Base-by-base conservation (phyloP, 2,797 vertebrate genomes). In the Parotocinclus haroldoi region DNA sequence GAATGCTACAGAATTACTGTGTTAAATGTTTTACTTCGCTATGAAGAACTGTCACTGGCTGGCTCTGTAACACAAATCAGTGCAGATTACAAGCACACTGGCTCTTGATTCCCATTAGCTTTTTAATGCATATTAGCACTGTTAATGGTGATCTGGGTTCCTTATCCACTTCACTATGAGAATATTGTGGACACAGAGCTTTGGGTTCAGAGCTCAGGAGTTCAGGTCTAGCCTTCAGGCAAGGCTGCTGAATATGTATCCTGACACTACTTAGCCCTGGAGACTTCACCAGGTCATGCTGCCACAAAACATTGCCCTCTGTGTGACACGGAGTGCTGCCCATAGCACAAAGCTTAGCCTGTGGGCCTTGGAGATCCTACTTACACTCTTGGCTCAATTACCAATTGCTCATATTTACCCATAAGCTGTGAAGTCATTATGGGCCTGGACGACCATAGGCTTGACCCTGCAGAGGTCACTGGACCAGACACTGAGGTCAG, bases 181-280 rank as follows among this genome's bases (percentile, higher is more conserved):
- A 38, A 37, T 51, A 40, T 49, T 55, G 54, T 37, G 38, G 37
- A 40, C 81, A 85, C 81, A 86, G 79, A 80, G 78, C 79, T 77
- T 70, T 78, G 81, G 70, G 71, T 79, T 84, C 78, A 75, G 80
- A 70, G 69, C 48, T 45, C 63, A 27, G 37, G 70, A 72, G 76
- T 78, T 78, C 76, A 75, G 74, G 61, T 75, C 78, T 85, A 71
- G 87, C 90, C 88, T 79, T 72, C 78, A 80, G 90, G 84, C 85
- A 83, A 78, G 76, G 79, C 79, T 79, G 76, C 79, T 65, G 79
- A 82, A 83, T 86, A 85, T 83, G 88, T 85, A 87, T 84, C 81
- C 85, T 89, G 89, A 91, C 87, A 90, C 88, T 89, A 87, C 86
- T 91, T 92, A 88, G 90, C 89, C 90, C 83, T 82, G 82, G 76